Evolutionary conservation across 2,888 invertebrate genomes (phyloP).

Genomic region (Cantharis rustica): DNA sequence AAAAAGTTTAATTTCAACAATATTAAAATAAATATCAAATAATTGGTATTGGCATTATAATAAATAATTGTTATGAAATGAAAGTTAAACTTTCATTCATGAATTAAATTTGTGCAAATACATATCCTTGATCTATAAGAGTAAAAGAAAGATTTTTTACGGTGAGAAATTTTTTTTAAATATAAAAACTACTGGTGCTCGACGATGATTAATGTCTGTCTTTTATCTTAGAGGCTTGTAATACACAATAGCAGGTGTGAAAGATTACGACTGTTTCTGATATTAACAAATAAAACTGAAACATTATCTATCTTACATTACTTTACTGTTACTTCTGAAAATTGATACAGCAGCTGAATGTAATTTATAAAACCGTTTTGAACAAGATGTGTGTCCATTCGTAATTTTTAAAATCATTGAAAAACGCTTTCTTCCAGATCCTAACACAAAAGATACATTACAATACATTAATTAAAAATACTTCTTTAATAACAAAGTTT

Average conservation of each 20-base stretch:
- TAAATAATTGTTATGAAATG: background rate
- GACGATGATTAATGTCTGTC: background rate
- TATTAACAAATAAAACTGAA: background rate
- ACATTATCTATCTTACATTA: background rate
- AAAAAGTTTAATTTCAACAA: too few species aligned
- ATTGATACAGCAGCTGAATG: background rate
- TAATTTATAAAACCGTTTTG: background rate
- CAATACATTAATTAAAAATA: too few species aligned
- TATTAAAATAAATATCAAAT: too few species aligned
- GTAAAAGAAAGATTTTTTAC: background rate
- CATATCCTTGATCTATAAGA: background rate
- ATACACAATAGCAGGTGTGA: background rate
- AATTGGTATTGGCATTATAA: too few species aligned
- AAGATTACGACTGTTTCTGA: background rate
- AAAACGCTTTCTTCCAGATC: background rate
- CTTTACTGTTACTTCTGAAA: background rate
- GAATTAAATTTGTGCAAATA: background rate
- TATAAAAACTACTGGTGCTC: background rate
- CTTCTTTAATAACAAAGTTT: too few species aligned
- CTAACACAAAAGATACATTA: too few species aligned
- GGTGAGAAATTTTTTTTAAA: background rate
- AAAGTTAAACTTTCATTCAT: background rate
- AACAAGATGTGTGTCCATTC: background rate
- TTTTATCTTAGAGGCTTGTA: background rate
- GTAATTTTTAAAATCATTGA: background rate